Evolutionary conservation across 2,888 invertebrate species (phyloP).

Genomic region (Tanaodytes sp.): DNA sequence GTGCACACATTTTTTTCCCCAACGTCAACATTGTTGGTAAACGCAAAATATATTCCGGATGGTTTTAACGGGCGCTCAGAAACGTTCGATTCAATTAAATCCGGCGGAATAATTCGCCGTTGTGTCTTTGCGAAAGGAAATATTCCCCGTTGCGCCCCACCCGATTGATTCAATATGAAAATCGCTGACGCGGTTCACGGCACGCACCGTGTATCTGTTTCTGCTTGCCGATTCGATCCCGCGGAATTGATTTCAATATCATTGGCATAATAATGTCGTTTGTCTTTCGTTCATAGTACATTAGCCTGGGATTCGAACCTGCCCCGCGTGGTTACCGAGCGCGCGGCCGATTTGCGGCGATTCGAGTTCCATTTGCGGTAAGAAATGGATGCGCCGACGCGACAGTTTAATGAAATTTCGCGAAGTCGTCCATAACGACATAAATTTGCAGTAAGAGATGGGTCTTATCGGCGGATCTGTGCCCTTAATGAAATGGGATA

Average conservation of each 20-base stretch:
- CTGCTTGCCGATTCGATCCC: slow-evolving; percentile 39
- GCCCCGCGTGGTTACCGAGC: slow-evolving; percentile 43
- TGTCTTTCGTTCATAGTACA: slow-evolving; percentile 47
- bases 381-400: slow-evolving; percentile 38
- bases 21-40: too few species aligned
- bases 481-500: slow-evolving; percentile 39
- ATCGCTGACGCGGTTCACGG: slow-evolving; percentile 10
- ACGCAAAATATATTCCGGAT: too few species aligned
- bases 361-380: slow-evolving; percentile 49
- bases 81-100: too few species aligned
- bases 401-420: slow-evolving; percentile 64
- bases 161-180: slow-evolving; percentile 20
- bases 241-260: slow-evolving; percentile 43
- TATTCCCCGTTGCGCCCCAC: not conserved
- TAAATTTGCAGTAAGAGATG: slow-evolving; percentile 56
- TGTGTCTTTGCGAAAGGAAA: not conserved
- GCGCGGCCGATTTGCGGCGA: slow-evolving; percentile 50
- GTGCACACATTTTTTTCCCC: too few species aligned
- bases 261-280: slow-evolving; percentile 51
- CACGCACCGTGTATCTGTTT: slow-evolving; percentile 34
- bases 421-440: slow-evolving; percentile 58
- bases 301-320: slow-evolving; percentile 44
- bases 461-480: slow-evolving; percentile 36
- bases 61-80: too few species aligned
- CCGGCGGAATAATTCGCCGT: too few species aligned